phyloP scores from a whole-genome alignment of 2,113 vertebrate genomes.

The Phaethon lepturus region DNA sequence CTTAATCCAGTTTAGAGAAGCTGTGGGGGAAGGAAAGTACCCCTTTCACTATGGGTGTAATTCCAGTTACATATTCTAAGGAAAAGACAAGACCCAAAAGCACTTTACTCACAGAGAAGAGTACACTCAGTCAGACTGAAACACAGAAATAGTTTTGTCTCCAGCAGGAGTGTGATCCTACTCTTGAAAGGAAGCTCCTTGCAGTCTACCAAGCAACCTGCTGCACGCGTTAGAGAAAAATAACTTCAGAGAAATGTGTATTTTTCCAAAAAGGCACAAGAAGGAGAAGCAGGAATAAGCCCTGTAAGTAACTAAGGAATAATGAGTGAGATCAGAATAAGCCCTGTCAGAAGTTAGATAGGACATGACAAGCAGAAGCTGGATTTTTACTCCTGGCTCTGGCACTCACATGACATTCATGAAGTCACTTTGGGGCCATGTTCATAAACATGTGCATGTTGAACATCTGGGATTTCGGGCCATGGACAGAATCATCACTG shows the following conservation, averaged over 20 bases:
- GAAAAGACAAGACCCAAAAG: background rate
- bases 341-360: background rate
- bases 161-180: background rate
- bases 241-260: background rate
- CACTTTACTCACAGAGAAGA: background rate
- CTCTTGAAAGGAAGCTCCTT: background rate
- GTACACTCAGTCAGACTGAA: background rate
- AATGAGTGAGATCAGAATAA: background rate
- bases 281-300: background rate
- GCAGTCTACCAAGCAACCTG: background rate
- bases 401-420: background rate
- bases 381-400: background rate
- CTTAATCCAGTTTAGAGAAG: background rate
- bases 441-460: background rate
- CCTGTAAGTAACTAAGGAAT: background rate
- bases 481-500: background rate
- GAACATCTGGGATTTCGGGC: background rate
- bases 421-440: background rate
- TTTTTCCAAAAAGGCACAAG: background rate
- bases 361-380: background rate
- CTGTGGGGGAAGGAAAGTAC: background rate
- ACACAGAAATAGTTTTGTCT: background rate
- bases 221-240: background rate
- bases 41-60: background rate
- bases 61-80: background rate